Evolutionary conservation across 1,140 invertebrate genomes (phyloP), one percentile per base, ranked within the genome.

Genomic region (Sinella curviseta): DNA sequence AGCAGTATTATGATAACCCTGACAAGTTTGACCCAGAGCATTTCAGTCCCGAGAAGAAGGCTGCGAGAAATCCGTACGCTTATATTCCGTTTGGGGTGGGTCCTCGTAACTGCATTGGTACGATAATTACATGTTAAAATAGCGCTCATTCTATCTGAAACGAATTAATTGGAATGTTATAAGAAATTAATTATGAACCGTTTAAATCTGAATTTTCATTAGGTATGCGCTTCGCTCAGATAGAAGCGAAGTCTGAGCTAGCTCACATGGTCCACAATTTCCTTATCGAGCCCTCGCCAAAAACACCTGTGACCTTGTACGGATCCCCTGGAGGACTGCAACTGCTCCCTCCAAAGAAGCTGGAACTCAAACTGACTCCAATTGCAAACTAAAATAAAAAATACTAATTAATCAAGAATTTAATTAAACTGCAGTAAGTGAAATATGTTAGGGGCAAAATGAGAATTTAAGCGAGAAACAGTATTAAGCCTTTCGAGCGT

Each of bases 1-100:
- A 89, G 0, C 84, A 90, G 60, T 89, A 91, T 82, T 96, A 91
- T 82, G 89, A 91, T 20, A 87, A 94, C 54, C 92, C 94, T 0
- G 87, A 91, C 4, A 85, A 85, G 14, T 96, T 92, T 85, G 89
- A 91, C 84, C 95, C 95, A 0, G 92, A 94, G 60, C 88, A 94
- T 82, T 95, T 94, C 86, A 86, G 85, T 1, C 88, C 90, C 3
- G 87, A 86, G 75, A 87, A 88, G 14, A 86, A 86, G 26, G 81
- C 82, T 1, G 84, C 89, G 33, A 85, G 86, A 74, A 76, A 80
- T 14, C 84, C 86, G 0, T 89, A 84, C 74, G 85, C 85, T 0
- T 93, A 90, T 83, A 86, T 92, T 79, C 92, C 92, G 1, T 93
- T 94, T 85, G 92, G 91, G n/a, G 90, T 90, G 77, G 92, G 87